Base-by-base conservation (phyloP, 2,113 vertebrate genomes). In the Bombycilla garrulus region DNA sequence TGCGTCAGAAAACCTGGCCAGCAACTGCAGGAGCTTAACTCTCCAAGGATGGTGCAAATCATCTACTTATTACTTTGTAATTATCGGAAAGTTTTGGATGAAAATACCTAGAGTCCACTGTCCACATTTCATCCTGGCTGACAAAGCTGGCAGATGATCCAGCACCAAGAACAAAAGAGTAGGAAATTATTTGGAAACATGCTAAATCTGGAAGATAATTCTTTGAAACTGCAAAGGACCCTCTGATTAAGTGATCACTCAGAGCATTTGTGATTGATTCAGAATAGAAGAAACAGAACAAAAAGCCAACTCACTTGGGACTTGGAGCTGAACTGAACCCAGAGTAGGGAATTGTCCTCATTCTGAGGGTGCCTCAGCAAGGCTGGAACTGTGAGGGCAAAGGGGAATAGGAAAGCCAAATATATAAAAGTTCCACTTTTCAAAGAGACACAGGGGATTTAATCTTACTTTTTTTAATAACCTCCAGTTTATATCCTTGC, bases 11-110 rank as follows among this genome's bases (percentile, higher is more conserved):
- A 92, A 20, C 40, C 67, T 95, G 83, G 85, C 91, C 67, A 94
- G 54, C 61, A 82, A 81, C 7, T 89, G 77, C 80, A 96, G 90
- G 86, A 95, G 48, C 47, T 44, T 70, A 71, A 79, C 10, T 95
- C 96, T 94, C 97, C 31, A 76, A 93, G 95, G 96, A 96, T 40
- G 26, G 67, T 48, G 51, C 93, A 94, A 96, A 90, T 96, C 16
- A 58, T 83, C 89, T 88, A 90, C 86, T 97, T 96, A 93, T 93
- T 96, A 71, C 91, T 97, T 93, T 70, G 85, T 91, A 97, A 97
- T 96, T 96, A 96, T 93, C 92, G 64, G 81, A 88, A 96, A 88
- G 67, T 91, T 96, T 92, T 96, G 95, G 97, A 97, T 90, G 53
- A 66, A 92, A 93, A 83, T 33, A 74, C n/a, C 29, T 86, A 0